Conservation (phyloP, 2,888 invertebrate genomes). For the Ypsolopha sequella region DNA sequence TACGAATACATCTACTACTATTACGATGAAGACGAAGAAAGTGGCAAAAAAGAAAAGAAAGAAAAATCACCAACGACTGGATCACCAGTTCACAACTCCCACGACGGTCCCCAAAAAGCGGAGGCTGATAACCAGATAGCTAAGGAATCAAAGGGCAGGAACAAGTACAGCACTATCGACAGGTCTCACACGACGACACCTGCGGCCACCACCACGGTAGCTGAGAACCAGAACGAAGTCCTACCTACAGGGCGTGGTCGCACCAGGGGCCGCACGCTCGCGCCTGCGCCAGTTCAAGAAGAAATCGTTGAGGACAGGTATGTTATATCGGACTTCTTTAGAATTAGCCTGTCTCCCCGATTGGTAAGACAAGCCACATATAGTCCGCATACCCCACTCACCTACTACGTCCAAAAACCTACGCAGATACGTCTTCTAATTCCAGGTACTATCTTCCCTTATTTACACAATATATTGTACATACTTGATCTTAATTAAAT, state of each 20-base stretch:
- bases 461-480: too few relatives aligned
- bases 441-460: too few relatives aligned
- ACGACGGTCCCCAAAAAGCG: constrained; percentile 72
- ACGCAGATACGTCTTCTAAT: too few relatives aligned
- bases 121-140: constrained; percentile 52
- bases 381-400: too few relatives aligned
- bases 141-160: constrained; percentile 58
- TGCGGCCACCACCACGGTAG: constrained; percentile 49
- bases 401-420: too few relatives aligned
- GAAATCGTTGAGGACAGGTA: constrained; percentile 65
- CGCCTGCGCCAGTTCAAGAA: constrained; percentile 62
- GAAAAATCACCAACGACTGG: constrained; percentile 29
- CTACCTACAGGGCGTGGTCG: constrained; percentile 63
- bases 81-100: constrained; percentile 57
- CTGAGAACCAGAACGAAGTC: constrained; percentile 77
- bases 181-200: constrained; percentile 44
- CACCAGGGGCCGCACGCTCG: constrained; percentile 58
- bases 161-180: constrained; percentile 69
- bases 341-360: too few relatives aligned
- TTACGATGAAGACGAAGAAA: constrained; percentile 85
- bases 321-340: constrained; percentile 2
- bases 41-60: constrained; percentile 36
- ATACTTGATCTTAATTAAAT: too few relatives aligned
- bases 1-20: constrained; percentile 94
- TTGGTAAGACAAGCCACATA: too few relatives aligned